Evolutionary conservation across 2,113 vertebrate genomes (phyloP).

Genomic region (Serinus canaria): DNA sequence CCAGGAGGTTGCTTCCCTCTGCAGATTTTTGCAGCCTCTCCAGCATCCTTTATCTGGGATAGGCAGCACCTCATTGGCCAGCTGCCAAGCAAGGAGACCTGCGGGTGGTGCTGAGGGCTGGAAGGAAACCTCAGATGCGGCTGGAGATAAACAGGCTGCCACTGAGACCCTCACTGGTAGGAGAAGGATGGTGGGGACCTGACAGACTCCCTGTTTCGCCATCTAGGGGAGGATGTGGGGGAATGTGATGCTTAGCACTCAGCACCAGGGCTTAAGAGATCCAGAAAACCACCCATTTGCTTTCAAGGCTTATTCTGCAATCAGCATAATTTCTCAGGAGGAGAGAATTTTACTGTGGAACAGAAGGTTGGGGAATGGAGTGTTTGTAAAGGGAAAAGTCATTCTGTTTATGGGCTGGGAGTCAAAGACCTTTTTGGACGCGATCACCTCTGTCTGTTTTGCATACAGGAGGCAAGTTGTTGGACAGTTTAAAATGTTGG

Average conservation of each 20-base stretch:
- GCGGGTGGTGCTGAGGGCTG: neutral
- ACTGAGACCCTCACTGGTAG: neutral
- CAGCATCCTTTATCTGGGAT: neutral
- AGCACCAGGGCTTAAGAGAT: neutral
- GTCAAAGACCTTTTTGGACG: neutral
- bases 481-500: neutral
- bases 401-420: neutral
- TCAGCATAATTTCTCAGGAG: neutral
- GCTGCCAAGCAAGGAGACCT: neutral
- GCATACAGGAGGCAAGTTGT: neutral
- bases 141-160: neutral
- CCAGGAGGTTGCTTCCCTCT: neutral
- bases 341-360: neutral
- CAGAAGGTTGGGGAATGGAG: slow-evolving; percentile 5
- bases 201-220: neutral
- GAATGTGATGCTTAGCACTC: neutral
- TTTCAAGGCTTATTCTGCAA: neutral
- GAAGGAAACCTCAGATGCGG: neutral
- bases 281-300: neutral
- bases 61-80: neutral
- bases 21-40: neutral
- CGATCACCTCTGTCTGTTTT: neutral
- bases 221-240: neutral
- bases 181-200: neutral
- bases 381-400: slow-evolving; percentile 3